Percentiles rank a stretch among this genome's conserved stretches.
Conservation (phyloP, 2,113 vertebrate species). For the Hiodon tergisus region DNA sequence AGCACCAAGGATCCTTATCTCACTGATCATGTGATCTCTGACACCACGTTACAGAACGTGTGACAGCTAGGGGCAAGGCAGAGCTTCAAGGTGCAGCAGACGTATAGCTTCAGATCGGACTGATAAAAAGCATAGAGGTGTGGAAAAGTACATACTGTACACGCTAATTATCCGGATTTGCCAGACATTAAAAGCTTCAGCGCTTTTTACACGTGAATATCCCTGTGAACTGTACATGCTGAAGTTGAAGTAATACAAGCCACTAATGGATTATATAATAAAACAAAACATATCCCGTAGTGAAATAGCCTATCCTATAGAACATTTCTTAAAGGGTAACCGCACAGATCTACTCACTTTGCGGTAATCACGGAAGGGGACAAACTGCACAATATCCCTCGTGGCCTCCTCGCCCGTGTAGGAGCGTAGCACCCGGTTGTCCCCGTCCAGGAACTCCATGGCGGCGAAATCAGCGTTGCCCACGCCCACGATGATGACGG, state of each 20-base stretch:
- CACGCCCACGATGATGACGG: conserved; percentile 95
- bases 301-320: no score
- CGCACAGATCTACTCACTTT: conserved; percentile 68
- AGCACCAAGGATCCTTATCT: conserved; percentile 15
- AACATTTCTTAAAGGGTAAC: background rate
- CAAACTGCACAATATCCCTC: conserved; percentile 94
- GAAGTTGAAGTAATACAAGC: background rate
- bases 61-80: no score
- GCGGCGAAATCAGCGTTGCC: conserved; percentile 92
- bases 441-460: conserved; percentile 96
- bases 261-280: background rate
- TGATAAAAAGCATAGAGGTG: no score
- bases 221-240: no score
- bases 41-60: background rate
- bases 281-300: no score
- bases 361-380: conserved; percentile 94
- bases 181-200: no score
- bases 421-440: conserved; percentile 80
- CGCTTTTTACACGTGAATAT: no score
- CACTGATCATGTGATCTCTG: conserved; percentile 7
- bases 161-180: no score
- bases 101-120: no score
- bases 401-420: conserved; percentile 84
- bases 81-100: no score
- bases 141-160: no score